Evolutionary conservation across 1,140 invertebrate genomes (phyloP), one percentile per base, ranked within the genome.

Genomic region (Caerostris extrusa): DNA sequence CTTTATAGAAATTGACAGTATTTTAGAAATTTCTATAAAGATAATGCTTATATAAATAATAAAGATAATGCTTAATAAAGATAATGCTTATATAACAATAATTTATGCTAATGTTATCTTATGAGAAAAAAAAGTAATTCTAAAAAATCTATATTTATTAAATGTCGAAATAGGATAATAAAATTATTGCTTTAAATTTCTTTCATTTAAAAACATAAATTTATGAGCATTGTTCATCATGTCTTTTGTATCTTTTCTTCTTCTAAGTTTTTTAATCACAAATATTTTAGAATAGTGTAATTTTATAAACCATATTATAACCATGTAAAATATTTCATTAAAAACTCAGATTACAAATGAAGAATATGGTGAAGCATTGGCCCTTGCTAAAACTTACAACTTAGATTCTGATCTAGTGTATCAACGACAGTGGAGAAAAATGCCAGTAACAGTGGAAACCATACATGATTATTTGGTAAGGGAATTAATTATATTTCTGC

Each of bases 321-420:
- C 34, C 34, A 34, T 34, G 34, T 34, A 34, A 34, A 34, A 34
- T 34, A 34, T 34, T 34, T 34, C 34, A 34, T 34, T 34, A 34
- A 34, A 34, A 71, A 83, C 12, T n/a, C 55, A 97, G 97, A 97
- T 97, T 95, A 97, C 97, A 94, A 96, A 96, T 95, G 97, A 97
- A 96, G 97, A 98, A 95, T 98, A 98, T 96, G 97, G 97, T 71
- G 98, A 98, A 95, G 98, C 98, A 17, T 96, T 98, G 77, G 95
- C 96, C 86, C 96, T 98, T 92, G 98, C 98, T 5, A 96, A 97
- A 94, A 96, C 97, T 5, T 98, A 98, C 95, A 96, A 97, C 94
- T 96, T 98, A 94, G 98, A 98, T 96, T 97, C 97, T 95, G 98
- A 98, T 96, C 96, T 97, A 10, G 98, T 98, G 4, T 98, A 98